Percentiles rank a stretch among this genome's conserved stretches.
Evolutionary conservation across 2,888 invertebrate species (phyloP).

Genomic region (Heliconius hortense): DNA sequence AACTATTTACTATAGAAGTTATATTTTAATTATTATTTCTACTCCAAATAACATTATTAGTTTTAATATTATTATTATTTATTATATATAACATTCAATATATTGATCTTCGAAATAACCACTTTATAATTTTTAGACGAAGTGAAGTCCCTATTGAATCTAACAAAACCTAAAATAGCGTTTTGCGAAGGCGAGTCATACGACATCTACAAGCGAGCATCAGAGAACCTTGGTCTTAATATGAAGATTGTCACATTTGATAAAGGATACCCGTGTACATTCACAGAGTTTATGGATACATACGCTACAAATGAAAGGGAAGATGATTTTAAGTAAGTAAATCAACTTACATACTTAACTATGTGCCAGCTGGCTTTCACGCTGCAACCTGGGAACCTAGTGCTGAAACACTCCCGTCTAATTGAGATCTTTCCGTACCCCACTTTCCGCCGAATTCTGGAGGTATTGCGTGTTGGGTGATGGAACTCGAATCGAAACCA

Average conservation of each 20-base stretch:
- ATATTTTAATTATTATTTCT: no score
- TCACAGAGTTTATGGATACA: slow-evolving; percentile 53
- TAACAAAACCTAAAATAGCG: slow-evolving; percentile 59
- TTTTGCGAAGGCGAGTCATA: slow-evolving; percentile 58
- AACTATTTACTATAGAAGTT: no score
- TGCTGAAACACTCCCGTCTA: no score
- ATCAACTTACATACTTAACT: not conserved
- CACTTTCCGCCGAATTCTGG: no score
- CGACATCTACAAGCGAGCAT: slow-evolving; percentile 49
- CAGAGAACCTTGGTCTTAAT: slow-evolving; percentile 52
- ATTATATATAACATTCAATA: no score
- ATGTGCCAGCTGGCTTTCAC: not conserved
- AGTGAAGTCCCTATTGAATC: slow-evolving; percentile 56
- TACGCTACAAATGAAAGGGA: slow-evolving; percentile 48
- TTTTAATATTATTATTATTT: no score
- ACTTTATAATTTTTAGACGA: slow-evolving; percentile 55
- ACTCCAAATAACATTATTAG: no score
- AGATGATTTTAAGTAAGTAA: slow-evolving; percentile 55
- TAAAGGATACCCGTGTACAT: slow-evolving; percentile 50
- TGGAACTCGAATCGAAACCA: no score
- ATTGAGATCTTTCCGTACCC: no score
- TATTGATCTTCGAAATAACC: not conserved
- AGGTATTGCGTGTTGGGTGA: no score
- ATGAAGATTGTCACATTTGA: slow-evolving; percentile 59
- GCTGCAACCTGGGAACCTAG: no score